These are phyloP conservation scores for Nipponia nippon DNA, from an alignment of 2,113 vertebrate species.

Conservation along the genomic window DNA sequence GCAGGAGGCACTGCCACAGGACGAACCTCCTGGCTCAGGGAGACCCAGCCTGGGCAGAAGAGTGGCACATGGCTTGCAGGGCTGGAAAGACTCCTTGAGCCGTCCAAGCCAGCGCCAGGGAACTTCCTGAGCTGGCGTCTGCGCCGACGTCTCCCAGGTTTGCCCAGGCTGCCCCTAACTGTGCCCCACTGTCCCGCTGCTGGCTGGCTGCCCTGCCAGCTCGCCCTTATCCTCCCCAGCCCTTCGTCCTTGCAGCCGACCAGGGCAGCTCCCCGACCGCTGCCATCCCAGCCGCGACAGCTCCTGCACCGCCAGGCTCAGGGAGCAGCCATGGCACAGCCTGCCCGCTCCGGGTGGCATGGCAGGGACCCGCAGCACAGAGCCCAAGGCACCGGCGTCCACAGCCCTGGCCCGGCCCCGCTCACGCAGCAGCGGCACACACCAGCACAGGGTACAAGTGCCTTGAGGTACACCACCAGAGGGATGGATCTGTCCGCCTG, in stretches of 20 bases:
- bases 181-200: not conserved
- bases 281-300: not conserved
- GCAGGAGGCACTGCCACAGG: not conserved
- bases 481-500: rapidly evolving
- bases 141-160: rapidly evolving
- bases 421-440: not conserved
- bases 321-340: not conserved
- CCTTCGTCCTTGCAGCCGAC: not conserved
- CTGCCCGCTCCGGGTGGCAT: not conserved
- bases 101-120: rapidly evolving
- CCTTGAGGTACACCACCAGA: rapidly evolving
- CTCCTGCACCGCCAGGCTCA: not conserved
- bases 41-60: rapidly evolving
- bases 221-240: too few species aligned
- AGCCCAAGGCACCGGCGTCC: rapidly evolving
- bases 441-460: rapidly evolving
- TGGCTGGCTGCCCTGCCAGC: not conserved
- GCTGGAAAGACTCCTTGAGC: not conserved
- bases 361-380: not conserved
- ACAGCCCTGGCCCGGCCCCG: not conserved
- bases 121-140: rapidly evolving
- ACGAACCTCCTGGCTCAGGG: rapidly evolving
- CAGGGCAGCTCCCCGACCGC: not conserved
- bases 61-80: not conserved
- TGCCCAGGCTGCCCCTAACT: too few species aligned